Base-by-base conservation (phyloP, 1,140 invertebrate species). In the Wiebesia pumilae region DNA sequence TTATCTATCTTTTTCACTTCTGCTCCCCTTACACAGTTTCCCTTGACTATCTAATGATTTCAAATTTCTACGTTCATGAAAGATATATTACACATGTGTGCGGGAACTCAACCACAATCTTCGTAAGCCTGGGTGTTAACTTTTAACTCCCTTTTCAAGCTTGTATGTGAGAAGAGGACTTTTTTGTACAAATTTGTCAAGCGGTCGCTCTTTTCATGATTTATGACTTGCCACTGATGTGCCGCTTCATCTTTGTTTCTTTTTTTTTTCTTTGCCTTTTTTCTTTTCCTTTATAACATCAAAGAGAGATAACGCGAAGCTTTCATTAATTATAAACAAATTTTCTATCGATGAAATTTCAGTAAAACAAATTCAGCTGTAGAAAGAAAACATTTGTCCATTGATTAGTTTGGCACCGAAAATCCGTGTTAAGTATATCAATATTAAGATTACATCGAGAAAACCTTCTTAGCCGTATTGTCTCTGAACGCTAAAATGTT, bases 21-120 rank as follows among this genome's bases (percentile, higher is more conserved):
- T 16, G 58, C 27, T 27, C 58, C 58, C 51, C 51, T 54, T 19
- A 19, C 19, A 14, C 51, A 14, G 51, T 19, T 16, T 84, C 84
- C 35, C 80, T 9, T 27, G 7, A 30, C 88, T 91, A 92, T 91
- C 90, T 93, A 93, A 92, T 93, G 92, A 93, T 93, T 93, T 88
- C 89, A 90, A 92, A 92, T 90, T 93, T 92, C 89, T 89, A 90
- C 89, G 88, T 90, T 89, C 88, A 65, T 69, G 82, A 77, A 14
- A 58, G 67, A 77, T 84, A 67, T 24, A 58, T 51, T 77, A 38
- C 40, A 38, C 65, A 54, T 58, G 77, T 35, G 30, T 30, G 51
- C 30, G n/a, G 92, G 92, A 91, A 91, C 91, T 90, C 90, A 88
- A 88, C 87, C 83, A 58, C 51, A 85, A 85, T 51, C 38, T 79